Conservation (phyloP, 2,797 vertebrate species). For the Chelmon rostratus region DNA sequence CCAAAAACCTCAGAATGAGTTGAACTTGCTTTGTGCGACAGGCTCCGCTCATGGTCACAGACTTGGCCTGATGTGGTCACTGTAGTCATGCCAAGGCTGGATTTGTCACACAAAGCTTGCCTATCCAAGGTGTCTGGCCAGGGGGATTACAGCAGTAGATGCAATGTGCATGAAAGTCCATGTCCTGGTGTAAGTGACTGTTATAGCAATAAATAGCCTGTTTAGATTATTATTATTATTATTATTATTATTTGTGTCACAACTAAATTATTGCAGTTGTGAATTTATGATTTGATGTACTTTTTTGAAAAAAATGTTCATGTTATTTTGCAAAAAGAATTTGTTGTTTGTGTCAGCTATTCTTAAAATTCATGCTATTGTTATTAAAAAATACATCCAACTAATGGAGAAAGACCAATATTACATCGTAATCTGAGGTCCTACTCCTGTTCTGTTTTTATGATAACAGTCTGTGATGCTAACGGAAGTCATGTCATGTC, state of each 20-base stretch:
- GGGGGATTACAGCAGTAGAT: not conserved
- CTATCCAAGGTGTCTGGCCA: not conserved
- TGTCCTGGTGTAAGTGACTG: not conserved
- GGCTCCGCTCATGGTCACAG: conserved; percentile 6
- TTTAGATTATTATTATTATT: too few relatives aligned
- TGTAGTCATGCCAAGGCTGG: conserved; percentile 1
- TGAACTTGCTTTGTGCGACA: not conserved
- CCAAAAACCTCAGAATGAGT: not conserved
- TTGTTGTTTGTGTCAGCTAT: too few relatives aligned
- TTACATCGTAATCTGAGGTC: too few relatives aligned
- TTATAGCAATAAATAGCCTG: not conserved
- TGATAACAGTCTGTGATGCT: not conserved
- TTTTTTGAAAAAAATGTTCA: too few relatives aligned
- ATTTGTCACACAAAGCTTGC: conserved; percentile 22
- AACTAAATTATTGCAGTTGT: not conserved
- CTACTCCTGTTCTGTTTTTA: not conserved
- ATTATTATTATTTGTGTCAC: too few relatives aligned
- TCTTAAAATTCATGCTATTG: too few relatives aligned
- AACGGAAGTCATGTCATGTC: conserved; percentile 26
- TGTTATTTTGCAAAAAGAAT: too few relatives aligned
- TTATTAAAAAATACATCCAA: too few relatives aligned
- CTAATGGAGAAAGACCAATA: too few relatives aligned
- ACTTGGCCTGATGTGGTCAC: conserved; percentile 16
- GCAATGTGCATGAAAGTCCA: not conserved
- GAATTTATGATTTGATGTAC: not conserved